Percentiles rank a stretch among this genome's conserved stretches.
Conservation (phyloP, 2,113 vertebrate genomes). For the Macrotis lagotis region DNA sequence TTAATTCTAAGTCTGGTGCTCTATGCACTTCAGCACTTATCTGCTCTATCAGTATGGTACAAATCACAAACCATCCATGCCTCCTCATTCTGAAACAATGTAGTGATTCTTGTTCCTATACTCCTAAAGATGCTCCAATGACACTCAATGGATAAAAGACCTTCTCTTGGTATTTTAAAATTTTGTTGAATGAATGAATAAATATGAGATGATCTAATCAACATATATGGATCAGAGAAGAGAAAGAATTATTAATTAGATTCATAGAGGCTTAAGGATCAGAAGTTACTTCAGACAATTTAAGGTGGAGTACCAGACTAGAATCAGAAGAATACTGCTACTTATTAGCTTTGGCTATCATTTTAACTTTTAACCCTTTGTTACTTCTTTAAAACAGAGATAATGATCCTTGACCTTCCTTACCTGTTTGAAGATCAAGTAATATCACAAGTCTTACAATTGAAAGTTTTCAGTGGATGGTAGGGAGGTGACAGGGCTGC, state of each 20-base stretch:
- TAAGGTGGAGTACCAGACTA: neutral
- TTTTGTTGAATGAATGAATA: conserved; percentile 12
- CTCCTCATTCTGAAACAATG: neutral
- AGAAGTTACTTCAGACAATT: conserved; percentile 14
- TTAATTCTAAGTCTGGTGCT: neutral
- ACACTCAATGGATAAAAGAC: neutral
- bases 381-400: neutral
- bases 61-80: neutral
- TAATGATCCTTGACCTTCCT: neutral
- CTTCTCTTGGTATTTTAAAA: neutral
- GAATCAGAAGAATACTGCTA: neutral
- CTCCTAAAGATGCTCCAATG: neutral
- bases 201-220: conserved; percentile 41
- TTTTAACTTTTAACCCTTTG: neutral
- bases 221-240: neutral
- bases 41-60: neutral
- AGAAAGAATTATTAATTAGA: conserved; percentile 46
- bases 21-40: neutral
- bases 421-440: neutral
- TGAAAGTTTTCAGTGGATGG: neutral
- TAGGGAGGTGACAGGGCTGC: neutral
- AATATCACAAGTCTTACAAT: neutral
- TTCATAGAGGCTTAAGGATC: conserved; percentile 30
- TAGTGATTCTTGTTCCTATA: neutral
- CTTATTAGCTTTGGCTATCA: neutral